Percentiles rank a stretch among this genome's conserved stretches.
Conservation (phyloP, 2,888 invertebrate genomes). For the Drosophila demipolita region DNA sequence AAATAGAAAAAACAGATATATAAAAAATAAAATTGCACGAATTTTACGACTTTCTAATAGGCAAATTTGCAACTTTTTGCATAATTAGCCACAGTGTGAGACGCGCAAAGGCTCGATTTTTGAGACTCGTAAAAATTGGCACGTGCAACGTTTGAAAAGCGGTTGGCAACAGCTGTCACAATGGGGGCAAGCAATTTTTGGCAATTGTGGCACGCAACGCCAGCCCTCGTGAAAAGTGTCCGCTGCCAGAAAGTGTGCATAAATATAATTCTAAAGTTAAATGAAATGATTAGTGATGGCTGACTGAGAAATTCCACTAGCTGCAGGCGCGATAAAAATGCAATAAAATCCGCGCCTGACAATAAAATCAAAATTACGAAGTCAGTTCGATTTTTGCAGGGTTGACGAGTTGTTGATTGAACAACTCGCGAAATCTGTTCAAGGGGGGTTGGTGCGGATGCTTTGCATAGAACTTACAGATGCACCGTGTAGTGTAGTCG, state of each 20-base stretch:
- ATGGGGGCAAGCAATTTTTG: slow-evolving; percentile 25
- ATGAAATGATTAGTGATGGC: slow-evolving; percentile 82
- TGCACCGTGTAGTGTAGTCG: neutral
- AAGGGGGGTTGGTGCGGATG: slow-evolving; percentile 23
- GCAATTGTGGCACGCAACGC: slow-evolving; percentile 17
- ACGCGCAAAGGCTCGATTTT: slow-evolving; percentile 16
- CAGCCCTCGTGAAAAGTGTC: slow-evolving; percentile 70
- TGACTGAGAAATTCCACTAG: slow-evolving; percentile 55
- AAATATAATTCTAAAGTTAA: slow-evolving; percentile 75
- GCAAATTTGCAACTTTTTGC: slow-evolving; percentile 71
- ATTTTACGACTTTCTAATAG: slow-evolving; percentile 75
- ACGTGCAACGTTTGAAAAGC: slow-evolving; percentile 48
- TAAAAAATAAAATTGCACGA: slow-evolving; percentile 45
- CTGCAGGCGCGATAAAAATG: slow-evolving; percentile 80
- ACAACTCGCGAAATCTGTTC: neutral
- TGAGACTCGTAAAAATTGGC: slow-evolving; percentile 60
- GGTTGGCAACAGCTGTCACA: slow-evolving; percentile 57
- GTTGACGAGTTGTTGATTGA: slow-evolving; percentile 57
- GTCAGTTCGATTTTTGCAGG: slow-evolving; percentile 62
- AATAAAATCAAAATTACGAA: slow-evolving; percentile 47
- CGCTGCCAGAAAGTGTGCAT: slow-evolving; percentile 49
- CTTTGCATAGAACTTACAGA: slow-evolving; percentile 56
- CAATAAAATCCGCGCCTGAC: slow-evolving; percentile 72
- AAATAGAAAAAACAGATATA: neutral
- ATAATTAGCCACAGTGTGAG: slow-evolving; percentile 61